These are phyloP conservation scores for Ceratitis capitata DNA, from an alignment of 1,140 invertebrate genomes.

Conservation along the genomic window DNA sequence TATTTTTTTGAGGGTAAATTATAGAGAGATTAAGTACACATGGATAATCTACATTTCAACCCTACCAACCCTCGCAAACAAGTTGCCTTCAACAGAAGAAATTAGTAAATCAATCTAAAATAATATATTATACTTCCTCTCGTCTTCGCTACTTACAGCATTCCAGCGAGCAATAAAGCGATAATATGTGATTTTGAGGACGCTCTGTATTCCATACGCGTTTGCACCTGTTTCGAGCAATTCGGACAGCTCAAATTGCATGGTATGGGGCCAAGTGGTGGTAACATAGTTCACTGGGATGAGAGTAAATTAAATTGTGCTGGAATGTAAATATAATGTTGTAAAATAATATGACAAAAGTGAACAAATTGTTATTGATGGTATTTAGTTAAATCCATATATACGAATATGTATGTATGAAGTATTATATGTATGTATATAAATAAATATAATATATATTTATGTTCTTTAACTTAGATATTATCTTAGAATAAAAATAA, in stretches of 20 bases:
- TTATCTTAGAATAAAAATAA: not conserved
- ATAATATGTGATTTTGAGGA: not conserved
- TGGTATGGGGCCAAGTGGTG: conserved; percentile 7
- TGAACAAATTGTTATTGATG: not conserved
- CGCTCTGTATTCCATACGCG: not conserved
- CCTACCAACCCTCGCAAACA: no score
- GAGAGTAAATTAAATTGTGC: not conserved
- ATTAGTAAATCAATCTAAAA: no score
- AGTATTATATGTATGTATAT: no score
- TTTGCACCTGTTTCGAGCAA: not conserved
- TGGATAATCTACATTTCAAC: no score
- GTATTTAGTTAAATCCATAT: no score
- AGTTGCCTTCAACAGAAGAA: no score
- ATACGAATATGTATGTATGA: no score
- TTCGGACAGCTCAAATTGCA: conserved; percentile 1
- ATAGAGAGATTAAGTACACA: no score
- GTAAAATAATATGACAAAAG: not conserved
- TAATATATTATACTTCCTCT: no score
- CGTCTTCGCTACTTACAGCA: not conserved
- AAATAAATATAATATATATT: not conserved
- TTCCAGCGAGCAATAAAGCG: not conserved
- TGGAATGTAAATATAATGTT: not conserved
- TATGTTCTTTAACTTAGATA: no score
- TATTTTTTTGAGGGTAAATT: no score
- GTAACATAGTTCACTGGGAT: not conserved